These are phyloP conservation scores for Halcyon malimbica DNA, from an alignment of 2,113 vertebrate genomes.

Conservation along the genomic window DNA sequence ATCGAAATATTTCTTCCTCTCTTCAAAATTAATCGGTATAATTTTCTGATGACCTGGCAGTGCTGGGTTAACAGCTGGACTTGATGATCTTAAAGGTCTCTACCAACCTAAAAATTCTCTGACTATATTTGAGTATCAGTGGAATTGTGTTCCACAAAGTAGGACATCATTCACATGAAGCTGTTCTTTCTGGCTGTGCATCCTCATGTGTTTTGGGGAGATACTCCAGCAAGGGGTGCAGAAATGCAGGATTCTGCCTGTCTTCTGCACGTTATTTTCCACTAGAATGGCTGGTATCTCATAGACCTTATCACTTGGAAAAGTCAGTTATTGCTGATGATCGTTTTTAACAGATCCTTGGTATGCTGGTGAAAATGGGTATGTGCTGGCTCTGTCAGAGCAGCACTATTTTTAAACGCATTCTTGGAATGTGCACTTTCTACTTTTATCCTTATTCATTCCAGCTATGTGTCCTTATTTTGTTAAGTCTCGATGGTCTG, in stretches of 20 bases:
- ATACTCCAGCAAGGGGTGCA: not conserved
- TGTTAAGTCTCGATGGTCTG: not conserved
- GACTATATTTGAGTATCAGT: not conserved
- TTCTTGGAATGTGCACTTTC: not conserved
- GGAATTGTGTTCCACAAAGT: not conserved
- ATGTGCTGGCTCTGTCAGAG: not conserved
- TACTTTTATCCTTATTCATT: constrained; percentile 9
- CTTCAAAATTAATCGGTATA: not conserved
- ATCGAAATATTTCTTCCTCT: not conserved
- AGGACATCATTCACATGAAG: not conserved
- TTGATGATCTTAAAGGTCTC: too few relatives aligned
- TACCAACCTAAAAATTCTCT: too few relatives aligned
- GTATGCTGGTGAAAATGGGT: not conserved
- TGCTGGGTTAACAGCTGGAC: too few relatives aligned
- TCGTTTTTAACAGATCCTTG: not conserved
- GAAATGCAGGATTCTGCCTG: not conserved
- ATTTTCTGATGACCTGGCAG: not conserved
- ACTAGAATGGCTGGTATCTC: not conserved
- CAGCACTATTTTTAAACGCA: constrained; percentile 4
- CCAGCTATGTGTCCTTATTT: not conserved
- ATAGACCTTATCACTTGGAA: not conserved
- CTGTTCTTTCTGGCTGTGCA: not conserved
- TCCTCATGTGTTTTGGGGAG: not conserved
- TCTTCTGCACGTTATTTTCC: not conserved
- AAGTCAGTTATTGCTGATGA: not conserved